Conservation (phyloP, 2,888 invertebrate genomes). For the Neoascia interrupta region DNA sequence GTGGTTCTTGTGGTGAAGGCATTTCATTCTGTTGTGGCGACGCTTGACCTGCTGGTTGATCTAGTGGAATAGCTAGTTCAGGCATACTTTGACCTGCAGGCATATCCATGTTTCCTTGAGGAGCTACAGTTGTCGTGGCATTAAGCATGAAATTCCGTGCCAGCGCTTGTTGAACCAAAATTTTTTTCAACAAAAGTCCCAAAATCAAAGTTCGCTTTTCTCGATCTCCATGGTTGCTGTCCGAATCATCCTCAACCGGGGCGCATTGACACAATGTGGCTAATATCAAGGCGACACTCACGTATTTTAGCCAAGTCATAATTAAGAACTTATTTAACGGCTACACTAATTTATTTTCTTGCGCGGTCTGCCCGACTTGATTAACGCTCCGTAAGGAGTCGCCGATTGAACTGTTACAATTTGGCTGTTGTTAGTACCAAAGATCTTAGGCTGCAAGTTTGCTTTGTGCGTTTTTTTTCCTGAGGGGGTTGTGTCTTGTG, state of each 20-base stretch:
- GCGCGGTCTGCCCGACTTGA: conserved; percentile 20
- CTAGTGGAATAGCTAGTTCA: neutral
- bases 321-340: conserved; percentile 14
- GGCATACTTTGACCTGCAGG: neutral
- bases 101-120: conserved; percentile 1
- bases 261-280: conserved; percentile 7
- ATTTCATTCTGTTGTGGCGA: neutral
- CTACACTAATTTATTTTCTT: conserved; percentile 8
- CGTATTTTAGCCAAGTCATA: conserved; percentile 45
- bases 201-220: conserved; percentile 55
- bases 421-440: neutral
- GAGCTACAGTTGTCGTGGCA: neutral
- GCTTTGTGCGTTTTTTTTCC: neutral
- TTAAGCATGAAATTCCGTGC: conserved; percentile 26
- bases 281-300: conserved; percentile 12
- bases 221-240: conserved; percentile 35
- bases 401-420: conserved; percentile 61
- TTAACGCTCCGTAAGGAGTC: conserved; percentile 53
- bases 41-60: neutral
- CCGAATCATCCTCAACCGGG: conserved; percentile 13
- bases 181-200: conserved; percentile 52
- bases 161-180: conserved; percentile 41
- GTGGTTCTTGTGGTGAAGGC: neutral
- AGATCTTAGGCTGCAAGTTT: conserved; percentile 49
- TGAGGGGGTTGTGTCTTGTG: conserved; percentile 43